Base-by-base conservation (phyloP, 2,797 vertebrate genomes). In the Hylomyscus alleni region DNA sequence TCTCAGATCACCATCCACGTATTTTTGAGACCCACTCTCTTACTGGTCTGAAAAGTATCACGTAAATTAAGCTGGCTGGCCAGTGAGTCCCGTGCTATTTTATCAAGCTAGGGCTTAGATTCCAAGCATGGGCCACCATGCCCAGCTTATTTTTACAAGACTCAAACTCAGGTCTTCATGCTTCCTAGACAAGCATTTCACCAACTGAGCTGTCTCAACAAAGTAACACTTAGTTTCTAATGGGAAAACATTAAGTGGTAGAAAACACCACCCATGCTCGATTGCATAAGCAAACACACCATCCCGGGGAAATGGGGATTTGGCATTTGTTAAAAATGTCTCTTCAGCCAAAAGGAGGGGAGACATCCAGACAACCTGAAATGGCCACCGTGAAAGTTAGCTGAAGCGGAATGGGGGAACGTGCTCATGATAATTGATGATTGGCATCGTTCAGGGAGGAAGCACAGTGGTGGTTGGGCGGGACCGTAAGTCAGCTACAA, bases 381-480 rank as follows among this genome's bases (percentile, higher is more conserved):
- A 15, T 22, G 12, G 37, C 67, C 72, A 3, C 2, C 1, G 31
- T 77, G 44, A 62, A 58, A 90, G 54, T 76, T 83, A 52, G 58
- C 47, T 47, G 80, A 60, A 72, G 56, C 5, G 7, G 12, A 11
- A 77, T 37, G 47, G 50, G 83, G 83, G 19, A 31, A 80, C 62
- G 37, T 37, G 47, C 34, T 10, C 15, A 20, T 40, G 44, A 82
- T 34, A 72, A 56, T 14, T 67, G n/a, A 40, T 12, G 5, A 65
- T 26, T 72, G 40, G 14, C 31, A n/a, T 0, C 19, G 8, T 1
- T 14, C 9, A 54, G 44, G 31, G 13, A 26, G 13, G 31, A 75
- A 50, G 14, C 11, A 0, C 44, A 15, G 1, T 0, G 9, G 37
- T 26, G 8, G 6, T 50, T 8, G 29, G n/a, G 17, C 34, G 11